Base-by-base conservation (phyloP, 2,797 vertebrate species). In the Parambassis ranga region DNA sequence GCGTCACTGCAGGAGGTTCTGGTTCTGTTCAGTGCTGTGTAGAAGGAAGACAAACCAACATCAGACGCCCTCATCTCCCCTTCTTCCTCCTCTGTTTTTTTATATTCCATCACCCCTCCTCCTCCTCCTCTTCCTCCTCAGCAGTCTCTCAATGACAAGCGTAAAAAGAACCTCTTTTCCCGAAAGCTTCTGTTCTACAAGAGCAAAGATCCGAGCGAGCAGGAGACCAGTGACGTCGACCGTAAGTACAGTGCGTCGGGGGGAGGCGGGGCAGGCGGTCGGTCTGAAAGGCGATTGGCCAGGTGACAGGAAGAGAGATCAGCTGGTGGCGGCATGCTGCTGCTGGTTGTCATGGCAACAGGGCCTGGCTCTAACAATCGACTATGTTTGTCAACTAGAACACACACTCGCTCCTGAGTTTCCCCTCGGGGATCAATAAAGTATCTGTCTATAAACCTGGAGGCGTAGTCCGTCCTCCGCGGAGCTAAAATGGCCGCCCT, bases 151-250 rank as follows among this genome's bases (percentile, higher is more conserved):
- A 95, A 94, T 95, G 95, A 96, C 94, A 96, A 96, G 94, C 94
- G 94, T 96, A 96, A 92, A 96, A 95, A 96, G 94, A 96, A 94
- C 94, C 94, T 96, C 93, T 98, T 99, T 98, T 93, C 96, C 94
- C 95, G 96, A 96, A 98, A 98, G 93, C 98, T 99, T 91, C 94
- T 95, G 88, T 99, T 99, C 96, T 96, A 97, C 95, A 99, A 98
- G 96, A 98, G 94, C 95, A 98, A 96, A 96, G 96, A 98, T 89
- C 91, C 93, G 90, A 96, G 96, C 86, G 96, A 99, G 87, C 94
- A 92, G 92, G 97, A 98, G 94, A 96, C 95, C 81, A 98, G 96
- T 94, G 96, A 99, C 87, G 83, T 94, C 78, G 97, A 99, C 91
- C 96, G 97, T 98, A 96, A 99, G 97, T 99, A 98, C 83, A 26